A percentile compares a stretch with the other conserved stretches of the same genome.
These are phyloP conservation scores for Choristoneura fumiferana DNA, from an alignment of 1,140 invertebrate species.

Conservation along the genomic window DNA sequence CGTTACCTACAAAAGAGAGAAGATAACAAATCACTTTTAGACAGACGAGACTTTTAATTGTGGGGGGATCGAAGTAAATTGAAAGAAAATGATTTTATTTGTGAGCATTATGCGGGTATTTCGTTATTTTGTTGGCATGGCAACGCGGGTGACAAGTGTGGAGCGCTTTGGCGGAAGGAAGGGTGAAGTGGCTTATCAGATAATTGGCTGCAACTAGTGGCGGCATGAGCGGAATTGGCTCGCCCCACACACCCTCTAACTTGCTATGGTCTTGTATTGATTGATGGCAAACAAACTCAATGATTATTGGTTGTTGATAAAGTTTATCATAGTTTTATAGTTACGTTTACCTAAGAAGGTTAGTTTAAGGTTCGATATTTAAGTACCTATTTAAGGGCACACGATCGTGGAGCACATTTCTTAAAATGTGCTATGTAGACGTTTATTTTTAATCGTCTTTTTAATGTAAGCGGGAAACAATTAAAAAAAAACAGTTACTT, in stretches of 20 bases:
- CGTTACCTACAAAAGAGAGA: slow-evolving; percentile 39
- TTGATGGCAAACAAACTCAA: too few relatives aligned
- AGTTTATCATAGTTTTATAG: too few relatives aligned
- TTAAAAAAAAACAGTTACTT: too few relatives aligned
- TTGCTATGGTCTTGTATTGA: not conserved
- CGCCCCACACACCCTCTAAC: not conserved
- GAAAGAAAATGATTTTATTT: slow-evolving; percentile 54
- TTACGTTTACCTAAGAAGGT: too few relatives aligned
- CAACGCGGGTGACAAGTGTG: slow-evolving; percentile 31
- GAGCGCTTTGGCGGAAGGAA: slow-evolving; percentile 33
- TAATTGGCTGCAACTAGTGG: slow-evolving; percentile 53
- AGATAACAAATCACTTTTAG: slow-evolving; percentile 54
- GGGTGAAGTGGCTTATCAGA: slow-evolving; percentile 57
- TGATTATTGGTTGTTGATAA: too few relatives aligned
- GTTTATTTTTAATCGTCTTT: too few relatives aligned
- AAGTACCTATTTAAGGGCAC: too few relatives aligned
- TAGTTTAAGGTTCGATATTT: too few relatives aligned
- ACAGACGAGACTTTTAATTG: slow-evolving; percentile 44
- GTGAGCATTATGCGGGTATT: slow-evolving; percentile 42
- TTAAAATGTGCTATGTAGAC: too few relatives aligned
- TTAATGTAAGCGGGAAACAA: too few relatives aligned
- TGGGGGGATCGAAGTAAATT: slow-evolving; percentile 44
- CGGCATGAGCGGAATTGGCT: slow-evolving; percentile 27
- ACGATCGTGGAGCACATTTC: too few relatives aligned
- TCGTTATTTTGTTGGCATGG: slow-evolving; percentile 39